Evolutionary conservation across 2,113 vertebrate genomes (phyloP), one percentile per base, ranked within the genome.

Genomic region (Sander vitreus): DNA sequence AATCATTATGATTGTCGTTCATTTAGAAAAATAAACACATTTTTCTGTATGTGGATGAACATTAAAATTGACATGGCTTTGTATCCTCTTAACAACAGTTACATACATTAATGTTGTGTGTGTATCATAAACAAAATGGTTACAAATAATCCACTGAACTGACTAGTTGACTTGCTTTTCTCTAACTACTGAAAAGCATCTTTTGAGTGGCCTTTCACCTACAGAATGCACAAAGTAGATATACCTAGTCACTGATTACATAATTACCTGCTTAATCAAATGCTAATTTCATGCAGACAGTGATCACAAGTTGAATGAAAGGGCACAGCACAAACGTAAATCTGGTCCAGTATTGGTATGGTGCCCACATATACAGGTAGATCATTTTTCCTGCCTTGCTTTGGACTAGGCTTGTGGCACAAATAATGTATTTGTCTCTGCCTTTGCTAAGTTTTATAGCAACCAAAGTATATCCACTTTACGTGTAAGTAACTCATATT

Each of bases 241-340:
- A 59, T 51, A 59, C 15, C 39, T 47, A 68, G 50, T 58, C 72
- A 59, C 68, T 84, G 80, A 84, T 88, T 84, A 76, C 73, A 85
- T 86, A 77, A 84, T 89, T 82, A 86, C 25, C 72, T 27, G 69
- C 80, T 88, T 57, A 78, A 81, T 86, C 74, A 71, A 53, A 48
- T 1, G 8, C 57, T 88, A 81, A 84, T 78, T 65, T 75, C 30
- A 58, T 53, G 57, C 67, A 73, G 66, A 73, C 50, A 1, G 30
- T 60, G 39, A 69, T 39, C 64, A 80, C 72, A 33, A 15, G 64
- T 54, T 77, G 55, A 82, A 72, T 73, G 47, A 85, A 77, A 75
- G 33, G 3, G 51, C 58, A 39, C 30, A 27, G 48, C 39, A 45
- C 45, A 55, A 5, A 8, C 6, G 5, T 79, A 66, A 62, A 85